These are phyloP conservation scores for Crypturellus undulatus DNA, from an alignment of 2,113 vertebrate species.

Conservation along the genomic window DNA sequence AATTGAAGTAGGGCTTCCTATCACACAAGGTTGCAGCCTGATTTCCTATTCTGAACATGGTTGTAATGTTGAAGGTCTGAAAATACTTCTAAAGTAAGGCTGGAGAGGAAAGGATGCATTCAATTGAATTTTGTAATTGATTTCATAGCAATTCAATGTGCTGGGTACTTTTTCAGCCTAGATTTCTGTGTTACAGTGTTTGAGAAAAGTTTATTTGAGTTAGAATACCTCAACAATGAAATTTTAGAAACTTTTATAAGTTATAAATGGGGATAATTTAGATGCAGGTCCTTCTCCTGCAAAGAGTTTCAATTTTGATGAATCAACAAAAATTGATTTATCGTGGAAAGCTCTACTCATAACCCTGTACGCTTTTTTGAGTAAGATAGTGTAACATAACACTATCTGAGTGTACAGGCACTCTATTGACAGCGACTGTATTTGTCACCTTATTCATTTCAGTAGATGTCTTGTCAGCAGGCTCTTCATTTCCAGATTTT, in stretches of 20 bases:
- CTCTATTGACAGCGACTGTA: neutral
- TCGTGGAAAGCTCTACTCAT: neutral
- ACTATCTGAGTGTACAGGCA: neutral
- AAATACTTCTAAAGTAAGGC: neutral
- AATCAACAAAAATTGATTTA: neutral
- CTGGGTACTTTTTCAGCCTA: neutral
- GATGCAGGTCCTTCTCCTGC: neutral
- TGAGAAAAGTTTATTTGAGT: neutral
- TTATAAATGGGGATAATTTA: neutral
- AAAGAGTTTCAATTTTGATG: neutral
- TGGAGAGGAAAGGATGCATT: neutral
- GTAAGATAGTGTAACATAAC: neutral
- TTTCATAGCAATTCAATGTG: neutral
- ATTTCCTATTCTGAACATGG: neutral
- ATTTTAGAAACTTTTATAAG: neutral
- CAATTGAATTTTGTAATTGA: neutral
- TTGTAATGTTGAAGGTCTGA: neutral
- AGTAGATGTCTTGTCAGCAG: neutral
- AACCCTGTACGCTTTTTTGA: slow-evolving; percentile 9
- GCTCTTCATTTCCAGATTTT: slow-evolving; percentile 42
- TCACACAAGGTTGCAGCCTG: neutral
- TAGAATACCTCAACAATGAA: neutral
- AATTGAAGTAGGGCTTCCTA: neutral
- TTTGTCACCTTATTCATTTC: slow-evolving; percentile 35
- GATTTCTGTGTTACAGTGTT: neutral